Conservation (phyloP, 2,888 invertebrate species). For the Epirrhoe tristata region DNA sequence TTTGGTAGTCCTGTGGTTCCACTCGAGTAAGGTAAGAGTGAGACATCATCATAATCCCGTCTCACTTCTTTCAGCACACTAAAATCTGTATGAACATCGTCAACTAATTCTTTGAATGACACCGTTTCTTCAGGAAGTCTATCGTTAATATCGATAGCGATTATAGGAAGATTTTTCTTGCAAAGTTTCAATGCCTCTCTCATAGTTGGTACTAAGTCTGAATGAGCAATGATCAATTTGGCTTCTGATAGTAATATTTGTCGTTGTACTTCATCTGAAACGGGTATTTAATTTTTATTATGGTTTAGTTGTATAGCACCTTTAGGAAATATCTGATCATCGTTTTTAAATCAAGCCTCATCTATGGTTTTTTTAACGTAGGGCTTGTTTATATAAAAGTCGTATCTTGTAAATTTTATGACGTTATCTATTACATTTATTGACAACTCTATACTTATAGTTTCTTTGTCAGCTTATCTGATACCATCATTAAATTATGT, state of each 20-base stretch:
- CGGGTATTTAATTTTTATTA: slow-evolving; percentile 7
- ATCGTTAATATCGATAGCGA: slow-evolving; percentile 62
- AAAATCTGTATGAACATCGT: slow-evolving; percentile 76
- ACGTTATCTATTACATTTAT: no score
- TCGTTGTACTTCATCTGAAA: slow-evolving; percentile 88
- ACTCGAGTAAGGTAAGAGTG: slow-evolving; percentile 92
- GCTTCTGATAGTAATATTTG: slow-evolving; percentile 86
- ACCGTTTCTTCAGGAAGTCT: slow-evolving; percentile 80
- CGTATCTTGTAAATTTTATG: no score
- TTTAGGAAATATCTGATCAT: no score
- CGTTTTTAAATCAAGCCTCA: no score
- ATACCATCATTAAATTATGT: no score
- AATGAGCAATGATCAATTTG: slow-evolving; percentile 85
- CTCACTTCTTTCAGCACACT: slow-evolving; percentile 72
- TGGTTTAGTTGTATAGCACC: no score
- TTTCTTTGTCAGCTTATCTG: no score
- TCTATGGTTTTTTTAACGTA: no score
- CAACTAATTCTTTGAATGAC: slow-evolving; percentile 85
- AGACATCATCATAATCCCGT: slow-evolving; percentile 82
- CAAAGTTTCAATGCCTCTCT: slow-evolving; percentile 73
- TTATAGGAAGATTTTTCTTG: slow-evolving; percentile 79
- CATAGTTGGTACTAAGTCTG: slow-evolving; percentile 80
- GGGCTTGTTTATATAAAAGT: no score
- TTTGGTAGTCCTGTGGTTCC: slow-evolving; percentile 94
- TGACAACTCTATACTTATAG: no score